Evolutionary conservation across 2,888 invertebrate species (phyloP), one percentile per base, ranked within the genome.

Genomic region (Rhaphigaster nebulosa): DNA sequence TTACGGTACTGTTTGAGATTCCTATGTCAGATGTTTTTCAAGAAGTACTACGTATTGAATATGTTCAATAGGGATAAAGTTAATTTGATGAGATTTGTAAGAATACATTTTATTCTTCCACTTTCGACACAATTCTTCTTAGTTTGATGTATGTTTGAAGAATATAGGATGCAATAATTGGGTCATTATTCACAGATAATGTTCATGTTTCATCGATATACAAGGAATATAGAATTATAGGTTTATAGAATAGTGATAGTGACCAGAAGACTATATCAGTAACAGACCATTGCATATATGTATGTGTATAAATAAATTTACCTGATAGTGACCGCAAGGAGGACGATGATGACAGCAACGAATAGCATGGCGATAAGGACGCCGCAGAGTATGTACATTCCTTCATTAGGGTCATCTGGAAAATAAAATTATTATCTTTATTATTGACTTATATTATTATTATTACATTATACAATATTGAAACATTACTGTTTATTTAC

Each of bases 331-430:
- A 97, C 95, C 92, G 97, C 97, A 94, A 97, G 95, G 93, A 97
- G 95, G 92, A 97, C 95, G 93, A 97, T 97, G 93, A 97, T 96
- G 91, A 97, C 95, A 93, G 96, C 97, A 92, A 97, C 97, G 93
- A 97, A 95, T 93, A 96, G 95, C 97, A 97, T 97, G 92, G 97
- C 97, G 94, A 97, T 97, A 93, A 97, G 95, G 93, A 97, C 97
- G 92, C 97, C 97, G 93, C 96, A 96, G 94, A 97, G 96, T 96
- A 97, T 97, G 95, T 96, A 97, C 94, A 96, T 95, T 95, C 97
- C 97, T 95, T 97, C 97, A 94, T 95, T 96, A 91, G 97, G 97
- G 93, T 96, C 97, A 95, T 97, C 97, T 97, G 96, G 80, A 97
- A 97, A 29, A 29, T 29, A 65, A 15, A n/a, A 65, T 65, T 13